Evolutionary conservation across 2,113 vertebrate genomes (phyloP).

Genomic region (Athene cunicularia): DNA sequence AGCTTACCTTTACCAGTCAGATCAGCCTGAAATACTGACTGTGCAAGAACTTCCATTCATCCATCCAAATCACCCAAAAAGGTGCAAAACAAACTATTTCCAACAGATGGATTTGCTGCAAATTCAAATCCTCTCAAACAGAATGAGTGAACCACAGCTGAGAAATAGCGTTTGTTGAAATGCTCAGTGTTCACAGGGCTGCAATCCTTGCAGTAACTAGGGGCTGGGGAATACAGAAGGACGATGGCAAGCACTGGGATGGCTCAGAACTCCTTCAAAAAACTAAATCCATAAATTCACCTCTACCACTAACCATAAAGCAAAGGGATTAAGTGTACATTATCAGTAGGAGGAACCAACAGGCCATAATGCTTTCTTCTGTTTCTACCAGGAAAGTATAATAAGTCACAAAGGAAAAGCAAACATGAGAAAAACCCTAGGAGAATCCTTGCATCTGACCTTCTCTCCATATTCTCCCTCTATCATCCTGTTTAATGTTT

Average conservation of each 20-base stretch:
- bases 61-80: background rate
- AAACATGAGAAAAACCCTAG: conserved; percentile 25
- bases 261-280: conserved; percentile 30
- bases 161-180: background rate
- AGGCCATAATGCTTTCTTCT: background rate
- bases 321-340: conserved; percentile 3
- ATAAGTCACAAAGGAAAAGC: conserved; percentile 8
- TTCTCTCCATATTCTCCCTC: conserved; percentile 15
- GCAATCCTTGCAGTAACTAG: background rate
- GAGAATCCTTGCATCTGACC: conserved; percentile 46
- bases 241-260: background rate
- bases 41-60: background rate
- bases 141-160: background rate
- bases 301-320: conserved; percentile 8
- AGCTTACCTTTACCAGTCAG: background rate
- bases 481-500: background rate
- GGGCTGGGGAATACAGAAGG: background rate
- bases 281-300: conserved; percentile 36
- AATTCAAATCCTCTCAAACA: conserved; percentile 10
- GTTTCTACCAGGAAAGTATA: background rate
- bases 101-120: background rate
- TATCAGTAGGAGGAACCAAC: conserved; percentile 7
- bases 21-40: background rate
- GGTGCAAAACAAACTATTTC: background rate
- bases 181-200: background rate